Percentiles rank a stretch among this genome's conserved stretches.
phyloP scores from a whole-genome alignment of 2,113 vertebrate species.

The Actenoides lindsayi region DNA sequence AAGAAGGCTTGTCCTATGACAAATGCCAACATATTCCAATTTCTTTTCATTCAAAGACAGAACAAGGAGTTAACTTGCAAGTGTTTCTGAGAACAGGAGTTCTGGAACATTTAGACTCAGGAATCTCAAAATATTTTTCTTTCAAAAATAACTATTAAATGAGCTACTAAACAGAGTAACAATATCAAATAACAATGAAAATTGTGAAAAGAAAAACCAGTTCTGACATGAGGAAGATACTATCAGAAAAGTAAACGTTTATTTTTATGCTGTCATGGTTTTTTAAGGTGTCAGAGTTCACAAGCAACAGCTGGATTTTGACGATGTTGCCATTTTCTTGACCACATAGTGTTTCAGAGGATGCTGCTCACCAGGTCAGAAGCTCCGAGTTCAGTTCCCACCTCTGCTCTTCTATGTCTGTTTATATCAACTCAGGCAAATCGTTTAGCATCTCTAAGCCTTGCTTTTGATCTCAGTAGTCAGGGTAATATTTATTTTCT shows the following conservation, averaged over 20 bases:
- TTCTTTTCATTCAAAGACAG: background rate
- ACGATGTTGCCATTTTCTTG: background rate
- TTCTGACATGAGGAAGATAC: background rate
- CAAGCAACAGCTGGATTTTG: background rate
- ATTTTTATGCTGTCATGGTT: background rate
- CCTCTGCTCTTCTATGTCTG: background rate
- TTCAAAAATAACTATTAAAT: background rate
- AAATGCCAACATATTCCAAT: background rate
- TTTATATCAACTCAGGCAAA: background rate
- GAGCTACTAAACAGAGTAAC: background rate
- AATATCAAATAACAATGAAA: background rate
- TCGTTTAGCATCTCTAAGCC: background rate
- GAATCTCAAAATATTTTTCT: background rate
- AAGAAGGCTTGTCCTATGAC: background rate
- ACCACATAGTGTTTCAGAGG: background rate
- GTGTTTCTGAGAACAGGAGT: background rate
- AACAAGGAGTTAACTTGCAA: background rate
- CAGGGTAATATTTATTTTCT: conserved; percentile 26
- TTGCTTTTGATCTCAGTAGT: background rate
- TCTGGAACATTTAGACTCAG: background rate
- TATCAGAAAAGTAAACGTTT: background rate
- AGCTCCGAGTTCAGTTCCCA: background rate
- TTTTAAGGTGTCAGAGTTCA: background rate
- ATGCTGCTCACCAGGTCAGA: background rate
- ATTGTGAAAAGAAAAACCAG: background rate